Conservation (phyloP, 2,888 invertebrate species). For the Abscondita cerata region DNA sequence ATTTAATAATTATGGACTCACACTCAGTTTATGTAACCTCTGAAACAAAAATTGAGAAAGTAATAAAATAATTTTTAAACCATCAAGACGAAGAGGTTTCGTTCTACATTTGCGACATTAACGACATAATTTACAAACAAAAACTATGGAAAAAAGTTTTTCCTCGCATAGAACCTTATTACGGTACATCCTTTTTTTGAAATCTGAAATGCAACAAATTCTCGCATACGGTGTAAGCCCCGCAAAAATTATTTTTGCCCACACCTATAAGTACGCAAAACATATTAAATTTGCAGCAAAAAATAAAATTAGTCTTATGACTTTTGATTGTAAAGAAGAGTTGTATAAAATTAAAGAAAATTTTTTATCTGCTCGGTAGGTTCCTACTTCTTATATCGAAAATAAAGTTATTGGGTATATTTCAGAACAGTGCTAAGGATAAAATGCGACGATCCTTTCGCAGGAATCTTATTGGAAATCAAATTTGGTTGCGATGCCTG, state of each 20-base stretch:
- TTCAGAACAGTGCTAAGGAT: background rate
- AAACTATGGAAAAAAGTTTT: conserved; percentile 81
- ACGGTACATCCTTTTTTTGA: conserved; percentile 80
- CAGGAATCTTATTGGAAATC: conserved; percentile 72
- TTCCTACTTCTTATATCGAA: conserved; percentile 19
- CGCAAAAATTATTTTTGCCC: conserved; percentile 90
- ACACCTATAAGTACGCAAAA: conserved; percentile 92
- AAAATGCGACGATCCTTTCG: background rate
- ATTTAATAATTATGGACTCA: too few relatives aligned
- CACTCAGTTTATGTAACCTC: too few relatives aligned
- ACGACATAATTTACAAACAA: conserved; percentile 83
- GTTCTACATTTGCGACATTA: conserved; percentile 88
- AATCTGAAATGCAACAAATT: conserved; percentile 87
- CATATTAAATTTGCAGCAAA: conserved; percentile 85
- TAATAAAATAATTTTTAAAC: too few relatives aligned
- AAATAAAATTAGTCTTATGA: conserved; percentile 81
- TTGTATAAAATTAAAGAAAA: conserved; percentile 81
- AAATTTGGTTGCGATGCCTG: conserved; percentile 92
- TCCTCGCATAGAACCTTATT: conserved; percentile 90
- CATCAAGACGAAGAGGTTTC: conserved; percentile 78
- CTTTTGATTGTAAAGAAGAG: conserved; percentile 94
- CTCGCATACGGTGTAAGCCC: conserved; percentile 76
- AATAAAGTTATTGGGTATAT: conserved; percentile 1
- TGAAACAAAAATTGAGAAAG: too few relatives aligned
- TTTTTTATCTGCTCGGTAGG: conserved; percentile 83